Evolutionary conservation across 1,140 invertebrate species (phyloP), one percentile per base, ranked within the genome.

Genomic region (Microplitis demolitor): DNA sequence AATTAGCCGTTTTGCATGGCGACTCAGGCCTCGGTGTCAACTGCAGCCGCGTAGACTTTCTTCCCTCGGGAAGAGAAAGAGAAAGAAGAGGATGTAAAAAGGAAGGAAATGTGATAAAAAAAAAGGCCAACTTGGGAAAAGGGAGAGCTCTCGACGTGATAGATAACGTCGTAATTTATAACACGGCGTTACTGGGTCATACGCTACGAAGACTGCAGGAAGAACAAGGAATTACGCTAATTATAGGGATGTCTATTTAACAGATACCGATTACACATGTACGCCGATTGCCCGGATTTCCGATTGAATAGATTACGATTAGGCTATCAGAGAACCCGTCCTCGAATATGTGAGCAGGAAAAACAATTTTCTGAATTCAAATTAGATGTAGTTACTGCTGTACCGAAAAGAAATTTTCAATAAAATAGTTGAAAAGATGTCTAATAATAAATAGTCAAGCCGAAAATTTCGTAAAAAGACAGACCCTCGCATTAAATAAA

Each of bases 1-100:
- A 81, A 81, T 81, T 81, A 81, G 78, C 75, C 77, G 72, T 78
- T 81, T 79, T 79, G 74, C 77, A 78, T 77, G 78, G 76, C 71
- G 71, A 75, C 62, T 74, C 45, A 63, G 68, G 24, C 62, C n/a
- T 24, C 50, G 69, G 69, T 71, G 69, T 71, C 68, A 66, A 64
- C 60, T 76, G 72, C 61, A 62, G 24, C 24, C 70, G 66, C 33
- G 33, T 35, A 50, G 67, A 71, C 74, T 79, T 77, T 54, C 33
- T 61, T 64, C 60, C 39, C 31, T 24, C 14, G 58, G 24, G 31
- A 61, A 39, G 37, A 33, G 37, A 56, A 14, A 56, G 53, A 11
- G 53, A 64, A 37, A 64, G 13, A 61, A 61, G 6, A 61, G 35
- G 37, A 37, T 37, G n/a, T n/a, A 34, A 64, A 54, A 56, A 56